Percentiles rank a stretch among this genome's conserved stretches.
Evolutionary conservation across 2,797 vertebrate genomes (phyloP).

Genomic region (Myotis pilosus): DNA sequence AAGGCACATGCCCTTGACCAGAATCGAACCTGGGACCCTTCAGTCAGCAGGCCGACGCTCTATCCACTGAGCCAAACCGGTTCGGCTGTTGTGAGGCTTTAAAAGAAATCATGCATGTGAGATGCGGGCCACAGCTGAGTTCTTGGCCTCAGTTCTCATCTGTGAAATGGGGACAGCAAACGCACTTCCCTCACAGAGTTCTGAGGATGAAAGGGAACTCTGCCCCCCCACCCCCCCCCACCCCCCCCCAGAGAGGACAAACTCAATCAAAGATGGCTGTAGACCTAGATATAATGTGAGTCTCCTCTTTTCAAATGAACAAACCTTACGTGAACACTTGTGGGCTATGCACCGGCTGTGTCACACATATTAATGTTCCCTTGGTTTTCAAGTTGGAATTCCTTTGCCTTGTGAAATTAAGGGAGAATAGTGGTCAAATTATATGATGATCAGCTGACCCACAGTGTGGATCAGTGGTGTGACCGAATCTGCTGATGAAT

Average conservation of each 20-base stretch:
- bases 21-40: too few species aligned
- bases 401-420: background rate
- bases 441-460: constrained; percentile 26
- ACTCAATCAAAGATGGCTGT: background rate
- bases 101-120: background rate
- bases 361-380: background rate
- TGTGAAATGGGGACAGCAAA: background rate
- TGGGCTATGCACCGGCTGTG: background rate
- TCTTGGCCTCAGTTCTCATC: background rate
- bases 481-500: background rate
- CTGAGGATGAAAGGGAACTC: background rate
- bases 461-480: background rate
- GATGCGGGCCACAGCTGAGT: background rate
- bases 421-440: background rate
- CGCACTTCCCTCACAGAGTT: background rate
- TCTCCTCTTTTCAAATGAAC: background rate
- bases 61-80: too few species aligned
- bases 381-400: background rate
- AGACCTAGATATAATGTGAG: background rate
- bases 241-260: background rate
- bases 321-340: background rate
- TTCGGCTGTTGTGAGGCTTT: background rate
- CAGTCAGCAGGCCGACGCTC: too few species aligned
- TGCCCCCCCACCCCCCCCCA: background rate
- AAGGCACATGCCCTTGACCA: too few species aligned